Evolutionary conservation across 2,888 invertebrate species (phyloP), one percentile per base, ranked within the genome.

Genomic region (Nomada goodeniana): DNA sequence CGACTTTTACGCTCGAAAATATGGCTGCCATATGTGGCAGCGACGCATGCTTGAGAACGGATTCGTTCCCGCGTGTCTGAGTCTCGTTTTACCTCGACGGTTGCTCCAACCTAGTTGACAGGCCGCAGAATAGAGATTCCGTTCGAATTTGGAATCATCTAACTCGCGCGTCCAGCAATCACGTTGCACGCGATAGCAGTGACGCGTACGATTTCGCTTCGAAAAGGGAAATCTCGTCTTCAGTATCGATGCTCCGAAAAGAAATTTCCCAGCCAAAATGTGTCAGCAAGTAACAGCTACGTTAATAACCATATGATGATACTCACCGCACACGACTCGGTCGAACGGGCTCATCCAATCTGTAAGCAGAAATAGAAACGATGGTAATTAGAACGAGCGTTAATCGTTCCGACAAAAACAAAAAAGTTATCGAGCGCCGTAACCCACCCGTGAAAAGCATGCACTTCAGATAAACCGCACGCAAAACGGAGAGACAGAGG

Each of bases 301-400:
- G 47, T 3, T 50, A 53, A 50, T 26, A 42, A 53, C 57, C 59
- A 65, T 53, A 64, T 78, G 44, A 68, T 72, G 60, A 65, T 97
- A 98, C 97, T 98, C 97, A 96, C 98, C 98, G 96, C 98, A 98
- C 95, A 98, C 97, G 95, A 98, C 98, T 95, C 98, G 96, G 95
- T 98, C 98, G 95, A 98, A 98, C 94, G 98, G 98, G 95, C 97
- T 97, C 97, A 98, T 98, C 98, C 98, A 98, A 96, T 98, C 98
- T 98, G 96, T 94, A 96, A 97, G 95, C 95, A 94, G 95, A 95
- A 91, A 87, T 85, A 69, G 82, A 84, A 69, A 73, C 52, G 53
- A 55, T 68, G 20, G 61, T 60, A 72, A 77, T 81, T 82, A 87
- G 82, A 73, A 80, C 64, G 72, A 60, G 52, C 42, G 72, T 26